These are phyloP conservation scores for Meriones unguiculatus DNA, from an alignment of 2,113 vertebrate species.

Conservation along the genomic window DNA sequence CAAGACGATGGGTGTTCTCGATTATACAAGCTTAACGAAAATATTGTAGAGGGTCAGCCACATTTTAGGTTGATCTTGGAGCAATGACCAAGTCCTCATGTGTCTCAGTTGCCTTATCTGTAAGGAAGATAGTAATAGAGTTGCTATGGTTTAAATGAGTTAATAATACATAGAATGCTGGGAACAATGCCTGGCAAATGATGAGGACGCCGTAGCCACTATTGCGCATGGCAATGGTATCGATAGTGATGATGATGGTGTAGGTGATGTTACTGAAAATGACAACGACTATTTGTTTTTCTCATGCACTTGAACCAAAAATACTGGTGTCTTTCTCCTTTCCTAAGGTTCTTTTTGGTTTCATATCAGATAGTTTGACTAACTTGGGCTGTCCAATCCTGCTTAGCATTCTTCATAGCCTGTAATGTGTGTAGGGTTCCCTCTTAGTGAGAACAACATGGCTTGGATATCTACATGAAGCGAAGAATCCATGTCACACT, in stretches of 20 bases:
- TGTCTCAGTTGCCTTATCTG: not conserved
- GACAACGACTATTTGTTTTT: not conserved
- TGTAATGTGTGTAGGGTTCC: not conserved
- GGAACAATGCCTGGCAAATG: not conserved
- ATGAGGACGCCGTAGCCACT: not conserved
- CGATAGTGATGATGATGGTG: not conserved
- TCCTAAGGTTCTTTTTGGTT: not conserved
- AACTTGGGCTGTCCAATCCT: not conserved
- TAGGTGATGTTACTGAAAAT: not conserved
- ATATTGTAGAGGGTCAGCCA: not conserved
- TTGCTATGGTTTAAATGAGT: not conserved
- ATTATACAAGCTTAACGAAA: not conserved
- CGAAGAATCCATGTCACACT: not conserved
- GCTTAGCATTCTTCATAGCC: not conserved
- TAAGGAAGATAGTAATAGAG: not conserved
- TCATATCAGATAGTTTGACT: not conserved
- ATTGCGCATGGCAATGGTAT: not conserved
- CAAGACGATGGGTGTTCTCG: not conserved
- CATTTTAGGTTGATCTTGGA: not conserved
- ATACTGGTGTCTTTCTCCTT: not conserved
- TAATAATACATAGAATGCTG: not conserved
- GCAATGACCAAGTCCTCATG: not conserved
- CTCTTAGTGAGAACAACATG: not conserved
- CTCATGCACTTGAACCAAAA: not conserved
- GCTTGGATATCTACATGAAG: not conserved